Base-by-base conservation (phyloP, 2,797 vertebrate species). In the Eidolon dupreanum region DNA sequence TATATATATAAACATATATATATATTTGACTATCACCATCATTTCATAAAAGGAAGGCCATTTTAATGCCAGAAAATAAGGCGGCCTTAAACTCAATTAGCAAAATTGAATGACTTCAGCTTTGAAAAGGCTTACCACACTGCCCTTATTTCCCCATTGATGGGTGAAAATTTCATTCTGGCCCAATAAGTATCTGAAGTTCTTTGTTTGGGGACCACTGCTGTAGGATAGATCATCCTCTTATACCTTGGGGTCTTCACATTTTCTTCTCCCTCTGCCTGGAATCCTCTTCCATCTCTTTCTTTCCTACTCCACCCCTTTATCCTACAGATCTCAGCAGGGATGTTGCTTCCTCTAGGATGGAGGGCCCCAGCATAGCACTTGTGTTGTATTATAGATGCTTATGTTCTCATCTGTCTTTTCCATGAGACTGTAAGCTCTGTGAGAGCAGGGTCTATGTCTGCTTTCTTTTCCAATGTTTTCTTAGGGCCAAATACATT, bases 11-110 rank as follows among this genome's bases (percentile, higher is more conserved):
- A 46, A 43, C 16, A 49, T 10, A 61, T 28, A 33, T 41, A 36
- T 66, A 28, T 13, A 24, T 51, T 46, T 77, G 92, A 65, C 24
- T 65, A 28, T 75, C 15, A 38, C 12, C 9, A 24, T 41, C 59
- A 95, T 75, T 91, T 91, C n/a, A 53, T 63, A 59, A 95, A 65
- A 93, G 31, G 43, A 41, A 16, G 6, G 24, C 49, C 31, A 82
- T 49, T 82, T 84, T 73, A 87, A 87, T 70, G 61, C 38, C 77
- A 93, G 57, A 73, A 90, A 83, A 55, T 85, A 63, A 93, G n/a
- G 66, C 6, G 15, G 20, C 36, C n/a, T 46, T 75, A 71, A 79
- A 46, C 8, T 49, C 11, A 26, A 38, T 63, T 36, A 77, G 61
- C 73, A 70, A 65, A 59, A 63, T 53, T 10, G 11, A 85, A 41